phyloP scores from a whole-genome alignment of 2,113 vertebrate genomes.

The Lipotes vexillifer region DNA sequence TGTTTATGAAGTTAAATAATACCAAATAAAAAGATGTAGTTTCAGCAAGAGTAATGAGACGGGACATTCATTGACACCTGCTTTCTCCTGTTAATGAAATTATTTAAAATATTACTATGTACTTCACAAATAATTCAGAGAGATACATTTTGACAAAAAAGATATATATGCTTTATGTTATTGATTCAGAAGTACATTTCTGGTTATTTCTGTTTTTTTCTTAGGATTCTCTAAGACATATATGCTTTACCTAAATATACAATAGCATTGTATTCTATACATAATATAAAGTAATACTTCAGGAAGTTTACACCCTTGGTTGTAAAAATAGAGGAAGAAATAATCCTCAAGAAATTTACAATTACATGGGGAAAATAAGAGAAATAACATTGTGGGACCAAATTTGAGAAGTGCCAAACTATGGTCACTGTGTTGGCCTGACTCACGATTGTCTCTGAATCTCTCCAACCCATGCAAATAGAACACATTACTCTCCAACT shows the following conservation, averaged over 20 bases:
- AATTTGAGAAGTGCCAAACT: background rate
- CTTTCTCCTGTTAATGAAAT: background rate
- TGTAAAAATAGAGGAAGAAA: background rate
- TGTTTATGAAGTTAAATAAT: background rate
- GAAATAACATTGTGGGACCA: background rate
- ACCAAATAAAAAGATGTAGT: background rate
- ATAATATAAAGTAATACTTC: background rate
- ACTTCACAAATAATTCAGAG: background rate
- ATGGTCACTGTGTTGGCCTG: background rate
- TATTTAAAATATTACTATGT: background rate
- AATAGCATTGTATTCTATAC: background rate
- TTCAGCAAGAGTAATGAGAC: background rate
- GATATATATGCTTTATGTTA: background rate
- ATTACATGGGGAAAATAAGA: background rate
- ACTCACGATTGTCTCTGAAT: too few relatives aligned
- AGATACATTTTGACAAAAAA: background rate
- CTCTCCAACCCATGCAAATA: background rate
- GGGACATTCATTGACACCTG: background rate
- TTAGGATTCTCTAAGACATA: background rate
- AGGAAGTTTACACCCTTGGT: background rate
- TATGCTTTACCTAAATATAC: background rate
- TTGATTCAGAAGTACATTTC: background rate
- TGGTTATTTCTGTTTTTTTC: background rate
- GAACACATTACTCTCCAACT: accelerated
- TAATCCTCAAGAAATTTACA: background rate